Evolutionary conservation across 2,113 vertebrate genomes (phyloP).

Genomic region (Gymnobelideus leadbeateri): DNA sequence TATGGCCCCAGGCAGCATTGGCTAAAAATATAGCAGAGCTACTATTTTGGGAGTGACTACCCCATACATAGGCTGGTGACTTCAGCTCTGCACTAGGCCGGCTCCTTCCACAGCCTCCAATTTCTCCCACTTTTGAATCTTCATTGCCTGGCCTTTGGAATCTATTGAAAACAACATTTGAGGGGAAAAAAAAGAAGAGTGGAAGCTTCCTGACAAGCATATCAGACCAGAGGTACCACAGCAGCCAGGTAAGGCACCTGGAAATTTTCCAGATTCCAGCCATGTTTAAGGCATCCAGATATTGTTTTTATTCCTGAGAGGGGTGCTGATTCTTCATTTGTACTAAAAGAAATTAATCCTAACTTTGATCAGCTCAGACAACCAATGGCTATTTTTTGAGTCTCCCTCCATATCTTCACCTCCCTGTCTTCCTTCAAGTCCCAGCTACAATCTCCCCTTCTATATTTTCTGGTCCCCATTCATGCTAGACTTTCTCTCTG

Average conservation of each 20-base stretch:
- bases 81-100: not conserved
- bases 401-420: not conserved
- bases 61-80: not conserved
- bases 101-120: not conserved
- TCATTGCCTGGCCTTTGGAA: not conserved
- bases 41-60: not conserved
- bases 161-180: no score
- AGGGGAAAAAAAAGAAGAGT: not conserved
- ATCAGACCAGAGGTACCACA: not conserved
- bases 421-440: not conserved
- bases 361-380: not conserved
- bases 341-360: not conserved
- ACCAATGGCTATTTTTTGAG: not conserved
- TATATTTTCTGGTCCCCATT: not conserved
- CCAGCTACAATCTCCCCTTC: not conserved
- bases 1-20: not conserved
- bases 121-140: not conserved
- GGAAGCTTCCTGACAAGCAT: not conserved
- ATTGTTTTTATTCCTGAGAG: not conserved
- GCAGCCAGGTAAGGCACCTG: fast-evolving
- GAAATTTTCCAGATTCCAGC: conserved; percentile 2
- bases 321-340: not conserved
- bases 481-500: not conserved
- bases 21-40: not conserved
- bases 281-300: not conserved